Base-by-base conservation (phyloP, 2,888 invertebrate species). In the Drosophila silvestris region DNA sequence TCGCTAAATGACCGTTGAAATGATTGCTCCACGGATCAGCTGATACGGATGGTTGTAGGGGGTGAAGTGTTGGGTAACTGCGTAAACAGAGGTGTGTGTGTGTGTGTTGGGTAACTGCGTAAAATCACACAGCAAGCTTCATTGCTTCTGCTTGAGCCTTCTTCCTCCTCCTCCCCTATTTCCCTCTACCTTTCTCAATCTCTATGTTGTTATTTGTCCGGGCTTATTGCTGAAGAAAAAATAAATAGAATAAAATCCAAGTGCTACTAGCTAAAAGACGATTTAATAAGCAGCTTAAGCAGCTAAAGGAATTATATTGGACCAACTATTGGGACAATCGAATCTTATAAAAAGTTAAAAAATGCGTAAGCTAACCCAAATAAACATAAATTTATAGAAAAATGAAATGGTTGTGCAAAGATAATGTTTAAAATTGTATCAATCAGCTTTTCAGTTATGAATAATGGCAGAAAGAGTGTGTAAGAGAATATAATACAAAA, bases 231-330 rank as follows among this genome's bases (percentile, higher is more conserved):
- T 77, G 64, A 76, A 82, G 82, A 89, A 82, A 82, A 86, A 89
- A 81, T 83, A 87, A 87, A 83, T 85, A 3, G 81, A 84, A 87
- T 85, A 85, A 89, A 87, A 85, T 89, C 85, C 81, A 89, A 89
- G 78, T 80, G 83, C 81, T 22, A 79, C 74, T 19, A 19, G 54
- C 70, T 66, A 65, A 68, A 28, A 69, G 37, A 22, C 51, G 70
- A 75, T 72, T 73, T 79, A 72, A 75, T 75, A 77, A 81, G 74
- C 68, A 77, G 89, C 81, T 82, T 77, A 82, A 77, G 75, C 73
- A 70, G 74, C 83, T 28, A 4, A 26, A 2, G 4, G 7, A 22
- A 47, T 7, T 47, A 16, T 26, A 26, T 26, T 16, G 22, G 4
- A 14, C 7, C 7, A 7, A 26, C 47, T 47, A 47, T 47, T 47